These are phyloP conservation scores for Leptobrachium leishanense DNA, from an alignment of 2,113 vertebrate genomes.

Conservation along the genomic window DNA sequence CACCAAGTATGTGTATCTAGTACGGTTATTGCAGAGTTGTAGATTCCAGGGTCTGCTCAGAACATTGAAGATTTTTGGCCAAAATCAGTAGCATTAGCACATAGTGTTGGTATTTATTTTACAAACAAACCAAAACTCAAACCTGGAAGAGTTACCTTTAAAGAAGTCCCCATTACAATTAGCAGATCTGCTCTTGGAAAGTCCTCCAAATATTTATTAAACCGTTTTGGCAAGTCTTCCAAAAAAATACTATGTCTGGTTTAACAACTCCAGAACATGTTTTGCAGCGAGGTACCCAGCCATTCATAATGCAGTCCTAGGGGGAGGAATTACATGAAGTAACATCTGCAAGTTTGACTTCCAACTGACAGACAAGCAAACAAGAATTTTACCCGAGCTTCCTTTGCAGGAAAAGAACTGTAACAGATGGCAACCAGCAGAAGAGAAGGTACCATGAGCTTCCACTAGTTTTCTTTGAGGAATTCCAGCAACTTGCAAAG, in stretches of 20 bases:
- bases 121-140: neutral
- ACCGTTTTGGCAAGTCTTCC: conserved; percentile 85
- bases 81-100: too few relatives aligned
- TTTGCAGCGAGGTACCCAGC: conserved; percentile 75
- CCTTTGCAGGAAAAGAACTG: conserved; percentile 67
- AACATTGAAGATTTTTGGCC: too few relatives aligned
- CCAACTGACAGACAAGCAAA: neutral
- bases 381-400: conserved; percentile 64
- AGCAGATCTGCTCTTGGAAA: conserved; percentile 89
- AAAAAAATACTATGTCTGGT: conserved; percentile 92
- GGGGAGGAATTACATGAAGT: neutral
- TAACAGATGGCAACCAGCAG: conserved; percentile 79
- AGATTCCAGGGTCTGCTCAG: too few relatives aligned
- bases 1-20: too few relatives aligned
- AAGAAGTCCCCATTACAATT: conserved; percentile 87
- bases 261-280: conserved; percentile 82
- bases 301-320: conserved; percentile 66
- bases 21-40: too few relatives aligned
- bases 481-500: conserved; percentile 79
- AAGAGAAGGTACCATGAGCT: conserved; percentile 90
- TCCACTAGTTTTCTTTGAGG: conserved; percentile 86
- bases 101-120: too few relatives aligned
- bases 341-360: neutral
- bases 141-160: conserved; percentile 73
- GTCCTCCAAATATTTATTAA: conserved; percentile 79